phyloP scores from a whole-genome alignment of 2,888 invertebrate species.

The Drosophila koepferae region DNA sequence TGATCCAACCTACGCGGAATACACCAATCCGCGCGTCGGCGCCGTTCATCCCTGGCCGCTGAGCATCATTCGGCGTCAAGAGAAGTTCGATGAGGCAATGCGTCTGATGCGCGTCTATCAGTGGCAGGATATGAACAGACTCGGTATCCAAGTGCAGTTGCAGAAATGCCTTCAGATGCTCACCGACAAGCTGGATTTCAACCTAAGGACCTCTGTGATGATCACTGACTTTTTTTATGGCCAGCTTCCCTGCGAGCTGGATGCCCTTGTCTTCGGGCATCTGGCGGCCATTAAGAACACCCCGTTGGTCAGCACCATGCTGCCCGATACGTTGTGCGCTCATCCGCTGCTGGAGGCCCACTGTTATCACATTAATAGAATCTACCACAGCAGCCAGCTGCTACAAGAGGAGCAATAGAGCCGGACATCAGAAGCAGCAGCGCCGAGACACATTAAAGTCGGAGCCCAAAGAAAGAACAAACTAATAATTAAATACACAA shows the following conservation, averaged over 20 bases:
- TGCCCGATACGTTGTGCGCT: slow-evolving; percentile 20
- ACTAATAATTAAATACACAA: not conserved
- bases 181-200: slow-evolving; percentile 89
- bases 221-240: slow-evolving; percentile 90
- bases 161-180: slow-evolving; percentile 92
- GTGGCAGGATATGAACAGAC: slow-evolving; percentile 91
- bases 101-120: slow-evolving; percentile 90
- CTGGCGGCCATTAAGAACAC: slow-evolving; percentile 96
- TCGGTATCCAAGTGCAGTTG: slow-evolving; percentile 90
- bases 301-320: slow-evolving; percentile 89
- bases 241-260: slow-evolving; percentile 94
- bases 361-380: slow-evolving; percentile 37
- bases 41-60: slow-evolving; percentile 96
- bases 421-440: not conserved
- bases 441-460: not conserved
- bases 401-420: slow-evolving; percentile 8
- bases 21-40: slow-evolving; percentile 93
- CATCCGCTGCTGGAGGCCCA: slow-evolving; percentile 27
- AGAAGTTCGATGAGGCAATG: slow-evolving; percentile 89
- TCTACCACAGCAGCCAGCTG: slow-evolving; percentile 21
- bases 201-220: slow-evolving; percentile 53
- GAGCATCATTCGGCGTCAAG: slow-evolving; percentile 91
- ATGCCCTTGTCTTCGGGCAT: slow-evolving; percentile 97
- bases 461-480: not conserved
- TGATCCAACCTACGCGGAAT: slow-evolving; percentile 89